Conservation (phyloP, 2,888 invertebrate species). For the Heliconius hortense region DNA sequence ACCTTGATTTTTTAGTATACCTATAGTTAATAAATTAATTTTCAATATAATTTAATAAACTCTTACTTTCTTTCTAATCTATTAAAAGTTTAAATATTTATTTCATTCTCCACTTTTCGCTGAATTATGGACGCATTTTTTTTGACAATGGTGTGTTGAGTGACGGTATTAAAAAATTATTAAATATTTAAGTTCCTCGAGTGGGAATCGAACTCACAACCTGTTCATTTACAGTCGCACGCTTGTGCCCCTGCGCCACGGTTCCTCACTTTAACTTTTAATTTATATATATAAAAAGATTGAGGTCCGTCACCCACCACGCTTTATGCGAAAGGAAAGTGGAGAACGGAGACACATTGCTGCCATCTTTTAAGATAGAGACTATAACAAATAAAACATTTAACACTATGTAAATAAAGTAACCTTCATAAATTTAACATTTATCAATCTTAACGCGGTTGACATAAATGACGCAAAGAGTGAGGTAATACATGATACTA, state of each 20-base stretch:
- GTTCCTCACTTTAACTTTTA: too few relatives aligned
- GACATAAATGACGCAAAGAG: conserved; percentile 26
- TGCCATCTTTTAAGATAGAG: too few relatives aligned
- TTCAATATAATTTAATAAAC: too few relatives aligned
- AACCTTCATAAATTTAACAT: conserved; percentile 8
- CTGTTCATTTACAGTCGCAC: not conserved
- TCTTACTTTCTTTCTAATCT: too few relatives aligned
- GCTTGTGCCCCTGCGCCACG: not conserved
- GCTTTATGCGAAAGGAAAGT: not conserved
- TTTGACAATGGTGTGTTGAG: not conserved
- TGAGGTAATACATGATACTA: conserved; percentile 26
- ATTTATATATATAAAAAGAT: not conserved
- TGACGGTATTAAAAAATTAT: not conserved
- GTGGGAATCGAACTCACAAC: not conserved
- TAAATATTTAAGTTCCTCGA: not conserved
- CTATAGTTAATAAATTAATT: too few relatives aligned
- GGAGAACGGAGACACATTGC: not conserved
- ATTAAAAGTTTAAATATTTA: too few relatives aligned
- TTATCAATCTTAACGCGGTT: conserved; percentile 5
- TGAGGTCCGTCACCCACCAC: not conserved
- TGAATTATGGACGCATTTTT: not conserved
- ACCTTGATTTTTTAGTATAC: too few relatives aligned
- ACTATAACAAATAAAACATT: not conserved
- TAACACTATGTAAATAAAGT: not conserved
- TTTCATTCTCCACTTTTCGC: not conserved